Evolutionary conservation across 1,140 invertebrate genomes (phyloP).

Genomic region (Oscheius sp.): DNA sequence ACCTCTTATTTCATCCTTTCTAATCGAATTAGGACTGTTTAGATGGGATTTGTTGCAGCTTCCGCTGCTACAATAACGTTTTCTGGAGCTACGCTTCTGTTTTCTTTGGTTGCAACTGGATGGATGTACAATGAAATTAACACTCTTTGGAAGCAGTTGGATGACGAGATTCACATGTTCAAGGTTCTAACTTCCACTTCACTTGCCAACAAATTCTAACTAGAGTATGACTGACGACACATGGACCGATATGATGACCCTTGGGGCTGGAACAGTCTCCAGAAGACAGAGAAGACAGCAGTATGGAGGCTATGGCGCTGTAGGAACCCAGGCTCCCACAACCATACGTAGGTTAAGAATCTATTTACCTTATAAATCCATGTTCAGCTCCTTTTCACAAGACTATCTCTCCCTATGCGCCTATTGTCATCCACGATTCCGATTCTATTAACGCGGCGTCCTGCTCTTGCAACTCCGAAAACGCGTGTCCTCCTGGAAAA

Average conservation of each 20-base stretch:
- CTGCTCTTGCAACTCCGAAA: neutral
- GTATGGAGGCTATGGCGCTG: neutral
- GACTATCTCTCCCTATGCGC: neutral
- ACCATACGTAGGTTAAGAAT: neutral
- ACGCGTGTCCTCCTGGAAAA: neutral
- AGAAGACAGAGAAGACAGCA: neutral
- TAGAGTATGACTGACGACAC: neutral
- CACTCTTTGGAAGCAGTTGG: neutral
- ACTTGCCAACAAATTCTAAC: neutral
- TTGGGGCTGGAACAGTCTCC: constrained; percentile 1
- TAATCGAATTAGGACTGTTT: no score
- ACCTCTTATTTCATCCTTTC: neutral
- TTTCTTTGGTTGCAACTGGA: constrained; percentile 38
- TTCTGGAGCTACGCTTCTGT: constrained; percentile 34
- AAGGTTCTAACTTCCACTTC: neutral
- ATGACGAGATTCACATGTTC: neutral
- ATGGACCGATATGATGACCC: neutral
- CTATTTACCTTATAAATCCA: neutral
- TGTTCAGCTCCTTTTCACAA: neutral
- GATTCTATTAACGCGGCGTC: neutral
- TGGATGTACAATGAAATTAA: constrained; percentile 2
- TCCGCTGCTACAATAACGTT: neutral
- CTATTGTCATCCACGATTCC: neutral
- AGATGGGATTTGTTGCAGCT: neutral
- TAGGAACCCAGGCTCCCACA: neutral